Conservation (phyloP, 2,888 invertebrate species). For the Orchestes rusci region DNA sequence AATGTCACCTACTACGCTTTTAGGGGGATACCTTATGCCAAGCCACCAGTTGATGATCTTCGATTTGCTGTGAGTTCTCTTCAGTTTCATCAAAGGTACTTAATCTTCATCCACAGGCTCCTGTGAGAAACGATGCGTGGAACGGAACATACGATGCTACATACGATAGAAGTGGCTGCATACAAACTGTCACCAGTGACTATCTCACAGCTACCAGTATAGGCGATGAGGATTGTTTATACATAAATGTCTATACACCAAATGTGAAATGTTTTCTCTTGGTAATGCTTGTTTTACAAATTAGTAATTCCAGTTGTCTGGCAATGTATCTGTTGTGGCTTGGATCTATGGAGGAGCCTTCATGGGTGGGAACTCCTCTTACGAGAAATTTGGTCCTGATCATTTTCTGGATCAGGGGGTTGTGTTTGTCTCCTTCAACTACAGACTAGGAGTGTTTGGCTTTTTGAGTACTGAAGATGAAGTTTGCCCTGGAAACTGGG, state of each 20-base stretch:
- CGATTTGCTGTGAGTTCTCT: slow-evolving; percentile 10
- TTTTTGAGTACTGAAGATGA: slow-evolving; percentile 9
- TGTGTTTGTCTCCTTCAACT: no score
- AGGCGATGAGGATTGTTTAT: slow-evolving; percentile 8
- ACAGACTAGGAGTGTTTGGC: slow-evolving; percentile 9
- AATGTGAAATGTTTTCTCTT: slow-evolving; percentile 1
- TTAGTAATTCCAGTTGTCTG: not conserved
- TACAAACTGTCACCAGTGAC: not conserved
- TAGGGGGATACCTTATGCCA: slow-evolving; percentile 4
- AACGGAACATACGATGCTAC: slow-evolving; percentile 5
- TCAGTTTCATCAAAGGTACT: not conserved
- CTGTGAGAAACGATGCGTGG: slow-evolving; percentile 4
- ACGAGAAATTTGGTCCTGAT: no score
- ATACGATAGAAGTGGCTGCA: slow-evolving; percentile 4
- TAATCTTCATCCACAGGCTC: no score
- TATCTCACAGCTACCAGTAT: not conserved
- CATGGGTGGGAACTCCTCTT: no score
- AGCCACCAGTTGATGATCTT: slow-evolving; percentile 1
- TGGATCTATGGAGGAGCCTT: not conserved
- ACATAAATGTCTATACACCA: slow-evolving; percentile 10
- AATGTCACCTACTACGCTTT: slow-evolving; percentile 3
- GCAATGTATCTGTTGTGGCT: not conserved
- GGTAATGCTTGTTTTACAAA: not conserved
- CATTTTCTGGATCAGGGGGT: no score
- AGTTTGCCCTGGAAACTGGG: slow-evolving; percentile 7